Conservation (phyloP, 2,888 invertebrate species). For the Apamea crenata region DNA sequence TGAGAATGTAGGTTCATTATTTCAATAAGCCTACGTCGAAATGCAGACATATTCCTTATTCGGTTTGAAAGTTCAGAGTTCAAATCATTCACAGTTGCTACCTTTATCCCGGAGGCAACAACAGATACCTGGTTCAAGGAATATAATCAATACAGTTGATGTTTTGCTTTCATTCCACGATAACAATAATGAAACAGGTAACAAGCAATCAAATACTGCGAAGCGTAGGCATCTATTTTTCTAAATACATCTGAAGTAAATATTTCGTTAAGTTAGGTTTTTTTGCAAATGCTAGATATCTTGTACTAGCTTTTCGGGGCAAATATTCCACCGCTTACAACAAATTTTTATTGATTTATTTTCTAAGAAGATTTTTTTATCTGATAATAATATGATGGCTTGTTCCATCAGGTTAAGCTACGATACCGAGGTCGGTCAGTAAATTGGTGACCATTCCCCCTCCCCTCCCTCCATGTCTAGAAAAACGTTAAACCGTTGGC, state of each 20-base stretch:
- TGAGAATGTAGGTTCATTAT: background rate
- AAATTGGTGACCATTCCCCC: background rate
- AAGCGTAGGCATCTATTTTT: background rate
- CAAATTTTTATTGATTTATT: background rate
- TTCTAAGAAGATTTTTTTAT: background rate
- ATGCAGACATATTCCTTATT: background rate
- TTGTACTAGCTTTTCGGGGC: background rate
- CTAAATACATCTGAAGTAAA: conserved; percentile 5
- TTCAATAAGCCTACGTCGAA: background rate
- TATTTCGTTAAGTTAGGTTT: background rate
- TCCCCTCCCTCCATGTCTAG: too few relatives aligned
- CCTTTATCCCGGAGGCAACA: conserved; percentile 28
- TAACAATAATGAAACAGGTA: conserved; percentile 24
- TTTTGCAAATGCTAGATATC: background rate
- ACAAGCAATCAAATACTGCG: conserved; percentile 12
- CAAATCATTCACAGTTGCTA: conserved; percentile 31
- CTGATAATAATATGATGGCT: background rate
- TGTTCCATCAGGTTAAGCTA: background rate
- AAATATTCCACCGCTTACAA: background rate
- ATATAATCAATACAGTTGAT: conserved; percentile 43
- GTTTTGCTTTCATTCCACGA: conserved; percentile 44
- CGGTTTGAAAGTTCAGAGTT: conserved; percentile 28
- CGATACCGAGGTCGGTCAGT: background rate
- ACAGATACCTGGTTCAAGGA: conserved; percentile 21
- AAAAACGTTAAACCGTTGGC: background rate